Evolutionary conservation across 2,888 invertebrate species (phyloP), one percentile per base, ranked within the genome.

Genomic region (Cancer borealis): DNA sequence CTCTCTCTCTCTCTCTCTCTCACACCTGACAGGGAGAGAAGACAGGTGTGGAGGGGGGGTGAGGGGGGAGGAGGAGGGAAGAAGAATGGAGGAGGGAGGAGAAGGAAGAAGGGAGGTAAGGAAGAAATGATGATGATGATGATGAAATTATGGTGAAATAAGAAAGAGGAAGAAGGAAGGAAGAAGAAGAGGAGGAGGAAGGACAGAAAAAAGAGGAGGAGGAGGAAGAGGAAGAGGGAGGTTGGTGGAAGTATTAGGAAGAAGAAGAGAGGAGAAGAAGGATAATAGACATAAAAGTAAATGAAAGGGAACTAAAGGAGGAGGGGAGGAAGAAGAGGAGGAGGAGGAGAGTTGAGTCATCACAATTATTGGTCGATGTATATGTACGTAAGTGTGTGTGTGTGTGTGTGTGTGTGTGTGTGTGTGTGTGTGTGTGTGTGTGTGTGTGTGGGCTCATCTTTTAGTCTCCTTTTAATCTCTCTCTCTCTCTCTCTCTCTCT

Each of bases 401-500:
- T 90, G 14, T 12, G 47, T 46, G 6, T 47, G 39, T 39, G 39
- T 39, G 39, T 39, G 39, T 12, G 47, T 46, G 6, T 47, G 39
- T 39, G 39, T 39, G 39, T 39, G 39, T 89, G 39, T 39, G 39
- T 39, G 90, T 90, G 90, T 90, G 90, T 46, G 14, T 12, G 47
- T 46, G 6, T 47, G 39, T 39, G 39, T 39, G 39, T 39, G 39
- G 39, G 39, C 39, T 39, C 39, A 39, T 39, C 39, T 39, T 8
- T 6, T 30, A 45, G 39, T 89, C 30, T 21, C 17, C 21, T 46
- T 3, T 3, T 10, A 5, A 1, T 91, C 30, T 60, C 26, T 60
- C 91, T 60, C 10, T 49, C 54, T 54, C 91, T 60, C 60, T 91
- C 91, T 60, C 60, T 91, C 54, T 91, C 46, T 88, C 47, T 79